A percentile compares a stretch with the other conserved stretches of the same genome.
phyloP scores from a whole-genome alignment of 1,140 invertebrate genomes.

The Zeugodacus cucurbitae region DNA sequence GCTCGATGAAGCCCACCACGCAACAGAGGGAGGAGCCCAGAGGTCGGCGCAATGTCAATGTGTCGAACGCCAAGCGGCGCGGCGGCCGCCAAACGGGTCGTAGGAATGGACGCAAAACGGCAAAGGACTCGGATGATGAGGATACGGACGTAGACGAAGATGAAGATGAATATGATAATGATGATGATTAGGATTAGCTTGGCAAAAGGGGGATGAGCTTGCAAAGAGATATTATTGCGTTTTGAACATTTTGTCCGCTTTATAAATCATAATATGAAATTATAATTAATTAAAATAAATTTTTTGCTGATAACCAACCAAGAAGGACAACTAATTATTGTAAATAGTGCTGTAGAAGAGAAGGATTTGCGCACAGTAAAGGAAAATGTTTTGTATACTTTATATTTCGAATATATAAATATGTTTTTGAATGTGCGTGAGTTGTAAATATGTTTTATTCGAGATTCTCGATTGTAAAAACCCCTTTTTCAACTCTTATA shows the following conservation, averaged over 20 bases:
- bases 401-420: not conserved
- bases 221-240: not conserved
- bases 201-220: not conserved
- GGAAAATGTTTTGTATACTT: not conserved
- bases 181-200: conserved; percentile 21
- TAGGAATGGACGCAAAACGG: not conserved
- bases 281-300: not conserved
- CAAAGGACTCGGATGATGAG: not conserved
- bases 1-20: not conserved
- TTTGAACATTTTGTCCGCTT: not conserved
- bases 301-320: not conserved
- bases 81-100: not conserved
- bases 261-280: not conserved
- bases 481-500: not conserved
- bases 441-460: not conserved
- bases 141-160: not conserved
- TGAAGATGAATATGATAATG: not conserved
- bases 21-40: not conserved
- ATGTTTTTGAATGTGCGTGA: not conserved
- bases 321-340: not conserved
- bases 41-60: not conserved
- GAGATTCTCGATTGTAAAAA: not conserved
- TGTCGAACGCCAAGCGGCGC: not conserved
- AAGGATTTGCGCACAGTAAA: not conserved
- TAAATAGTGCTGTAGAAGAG: not conserved